Percentiles rank a stretch among this genome's conserved stretches.
These are phyloP conservation scores for Serripes groenlandicus DNA, from an alignment of 2,888 invertebrate species.

Conservation along the genomic window DNA sequence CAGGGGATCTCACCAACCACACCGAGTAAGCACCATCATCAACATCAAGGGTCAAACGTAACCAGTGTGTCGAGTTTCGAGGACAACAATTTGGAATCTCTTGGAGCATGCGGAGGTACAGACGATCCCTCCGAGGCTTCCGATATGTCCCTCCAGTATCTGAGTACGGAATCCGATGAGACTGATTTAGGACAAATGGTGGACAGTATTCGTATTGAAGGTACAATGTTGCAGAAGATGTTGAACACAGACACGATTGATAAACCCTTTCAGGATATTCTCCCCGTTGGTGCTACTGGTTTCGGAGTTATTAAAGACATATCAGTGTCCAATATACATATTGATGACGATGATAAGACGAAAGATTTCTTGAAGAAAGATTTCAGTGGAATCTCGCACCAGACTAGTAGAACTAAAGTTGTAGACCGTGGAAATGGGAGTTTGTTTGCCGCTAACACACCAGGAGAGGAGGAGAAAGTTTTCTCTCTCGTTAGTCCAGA, in stretches of 20 bases:
- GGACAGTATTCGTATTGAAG: slow-evolving; percentile 61
- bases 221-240: slow-evolving; percentile 61
- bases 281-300: slow-evolving; percentile 35
- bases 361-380: slow-evolving; percentile 82
- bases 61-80: slow-evolving; percentile 25
- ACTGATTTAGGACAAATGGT: slow-evolving; percentile 24
- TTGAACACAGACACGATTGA: slow-evolving; percentile 66
- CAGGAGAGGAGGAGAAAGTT: slow-evolving; percentile 71
- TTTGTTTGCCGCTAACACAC: slow-evolving; percentile 71
- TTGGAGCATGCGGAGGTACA: slow-evolving; percentile 66
- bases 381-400: slow-evolving; percentile 44
- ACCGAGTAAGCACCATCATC: slow-evolving; percentile 50
- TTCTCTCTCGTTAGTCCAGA: slow-evolving; percentile 68
- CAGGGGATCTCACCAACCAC: slow-evolving; percentile 53
- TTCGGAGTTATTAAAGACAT: slow-evolving; percentile 85
- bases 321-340: slow-evolving; percentile 84
- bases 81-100: slow-evolving; percentile 52
- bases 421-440: slow-evolving; percentile 54
- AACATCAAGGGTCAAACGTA: slow-evolving; percentile 11
- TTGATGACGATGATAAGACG: slow-evolving; percentile 82
- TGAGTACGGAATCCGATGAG: not conserved
- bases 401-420: slow-evolving; percentile 35
- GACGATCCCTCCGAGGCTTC: not conserved
- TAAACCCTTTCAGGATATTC: slow-evolving; percentile 42
- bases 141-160: not conserved